Percentiles rank a stretch among this genome's conserved stretches.
These are phyloP conservation scores for Agrochola macilenta DNA, from an alignment of 2,888 invertebrate species.

Conservation along the genomic window DNA sequence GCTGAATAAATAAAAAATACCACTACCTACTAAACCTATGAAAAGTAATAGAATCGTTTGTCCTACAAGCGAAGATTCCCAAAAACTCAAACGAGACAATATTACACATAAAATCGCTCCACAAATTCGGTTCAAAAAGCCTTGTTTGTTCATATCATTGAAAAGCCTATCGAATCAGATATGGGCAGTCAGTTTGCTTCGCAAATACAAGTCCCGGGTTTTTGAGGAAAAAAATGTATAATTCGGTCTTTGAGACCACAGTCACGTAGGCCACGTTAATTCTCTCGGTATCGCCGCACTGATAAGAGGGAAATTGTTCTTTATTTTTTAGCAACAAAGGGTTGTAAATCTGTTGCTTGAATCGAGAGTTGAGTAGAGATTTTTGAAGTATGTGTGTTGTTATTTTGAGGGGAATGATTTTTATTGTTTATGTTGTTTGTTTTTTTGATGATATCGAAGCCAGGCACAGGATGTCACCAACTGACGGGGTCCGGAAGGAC, in stretches of 20 bases:
- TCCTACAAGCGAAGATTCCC: slow-evolving; percentile 25
- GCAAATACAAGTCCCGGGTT: slow-evolving; percentile 59
- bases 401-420: slow-evolving; percentile 42
- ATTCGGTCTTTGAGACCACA: slow-evolving; percentile 55
- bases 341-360: slow-evolving; percentile 51
- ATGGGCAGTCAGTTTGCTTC: slow-evolving; percentile 63
- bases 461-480: slow-evolving; percentile 5
- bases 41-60: slow-evolving; percentile 8
- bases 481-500: no score
- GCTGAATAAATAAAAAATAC: no score
- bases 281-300: slow-evolving; percentile 67
- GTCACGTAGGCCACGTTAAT: slow-evolving; percentile 67
- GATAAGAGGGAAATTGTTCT: slow-evolving; percentile 78
- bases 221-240: slow-evolving; percentile 63
- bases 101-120: slow-evolving; percentile 37
- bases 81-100: slow-evolving; percentile 36
- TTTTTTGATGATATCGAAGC: slow-evolving; percentile 23
- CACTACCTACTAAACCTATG: no score
- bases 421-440: slow-evolving; percentile 42
- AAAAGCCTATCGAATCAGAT: slow-evolving; percentile 67
- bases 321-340: slow-evolving; percentile 69
- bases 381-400: slow-evolving; percentile 44
- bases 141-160: slow-evolving; percentile 66
- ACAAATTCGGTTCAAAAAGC: slow-evolving; percentile 51
- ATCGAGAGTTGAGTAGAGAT: slow-evolving; percentile 27